Conservation (phyloP, 2,797 vertebrate genomes). For the Ctenopoma multispine region DNA sequence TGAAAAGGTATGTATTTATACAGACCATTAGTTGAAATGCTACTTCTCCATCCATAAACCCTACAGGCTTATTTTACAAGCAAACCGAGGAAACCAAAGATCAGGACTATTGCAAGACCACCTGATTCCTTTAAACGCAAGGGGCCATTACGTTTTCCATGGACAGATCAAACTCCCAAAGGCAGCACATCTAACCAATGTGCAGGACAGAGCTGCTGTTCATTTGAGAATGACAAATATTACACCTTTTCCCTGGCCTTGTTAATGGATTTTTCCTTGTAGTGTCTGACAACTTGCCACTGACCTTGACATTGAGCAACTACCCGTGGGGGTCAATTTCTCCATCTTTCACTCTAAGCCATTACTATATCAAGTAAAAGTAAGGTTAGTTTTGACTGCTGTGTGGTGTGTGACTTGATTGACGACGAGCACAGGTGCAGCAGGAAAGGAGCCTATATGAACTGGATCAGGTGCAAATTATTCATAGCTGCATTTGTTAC, state of each 20-base stretch:
- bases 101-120: background rate
- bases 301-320: conserved; percentile 66
- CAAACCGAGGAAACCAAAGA: conserved; percentile 4
- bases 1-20: background rate
- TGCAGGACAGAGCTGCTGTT: conserved; percentile 52
- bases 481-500: conserved; percentile 2
- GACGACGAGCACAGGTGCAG: background rate
- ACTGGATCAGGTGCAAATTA: conserved; percentile 19
- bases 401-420: conserved; percentile 27
- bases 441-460: background rate
- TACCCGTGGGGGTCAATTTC: conserved; percentile 46
- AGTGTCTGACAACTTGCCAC: conserved; percentile 48
- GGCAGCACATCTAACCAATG: conserved; percentile 37
- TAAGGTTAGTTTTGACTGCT: conserved; percentile 34
- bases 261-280: conserved; percentile 66
- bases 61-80: conserved; percentile 1
- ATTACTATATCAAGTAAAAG: conserved; percentile 35
- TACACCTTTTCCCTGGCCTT: conserved; percentile 48
- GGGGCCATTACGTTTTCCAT: conserved; percentile 14
- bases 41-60: background rate
- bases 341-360: conserved; percentile 38
- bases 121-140: background rate
- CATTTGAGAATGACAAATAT: conserved; percentile 71
- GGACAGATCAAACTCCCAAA: conserved; percentile 41
- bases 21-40: background rate